Evolutionary conservation across 2,888 invertebrate genomes (phyloP).

Genomic region (Myathropa florea): DNA sequence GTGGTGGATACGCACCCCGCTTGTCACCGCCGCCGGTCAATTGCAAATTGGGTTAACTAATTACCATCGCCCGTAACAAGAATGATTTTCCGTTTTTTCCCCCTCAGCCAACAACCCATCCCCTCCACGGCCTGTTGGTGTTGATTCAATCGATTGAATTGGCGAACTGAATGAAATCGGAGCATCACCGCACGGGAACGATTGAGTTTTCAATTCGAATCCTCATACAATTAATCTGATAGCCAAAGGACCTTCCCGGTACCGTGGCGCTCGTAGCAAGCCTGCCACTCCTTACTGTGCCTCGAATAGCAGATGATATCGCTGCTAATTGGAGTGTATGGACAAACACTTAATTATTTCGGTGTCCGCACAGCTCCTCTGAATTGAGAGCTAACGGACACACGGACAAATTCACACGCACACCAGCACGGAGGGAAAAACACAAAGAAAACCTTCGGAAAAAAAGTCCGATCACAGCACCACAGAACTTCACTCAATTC

Average conservation of each 20-base stretch:
- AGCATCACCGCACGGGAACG: slow-evolving; percentile 8
- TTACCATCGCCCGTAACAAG: slow-evolving; percentile 27
- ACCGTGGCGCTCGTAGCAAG: background rate
- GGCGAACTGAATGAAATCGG: slow-evolving; percentile 49
- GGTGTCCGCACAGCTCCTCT: slow-evolving; percentile 17
- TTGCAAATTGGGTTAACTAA: slow-evolving; percentile 56
- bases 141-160: slow-evolving; percentile 60
- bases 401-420: background rate
- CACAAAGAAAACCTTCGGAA: background rate
- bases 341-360: slow-evolving; percentile 69
- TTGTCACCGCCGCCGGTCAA: slow-evolving; percentile 1
- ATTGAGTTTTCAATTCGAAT: slow-evolving; percentile 51
- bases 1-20: background rate
- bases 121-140: slow-evolving; percentile 1
- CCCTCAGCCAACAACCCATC: background rate
- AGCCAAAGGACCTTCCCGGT: background rate
- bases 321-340: slow-evolving; percentile 68
- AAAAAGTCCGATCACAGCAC: background rate
- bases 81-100: slow-evolving; percentile 15
- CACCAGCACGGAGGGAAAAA: no score
- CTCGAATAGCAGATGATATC: slow-evolving; percentile 53
- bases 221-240: slow-evolving; percentile 50
- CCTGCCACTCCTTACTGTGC: background rate
- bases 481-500: slow-evolving; percentile 41
- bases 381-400: background rate